Percentiles rank a stretch among this genome's conserved stretches.
These are phyloP conservation scores for Thamnaconus septentrionalis DNA, from an alignment of 2,113 vertebrate genomes.

Conservation along the genomic window DNA sequence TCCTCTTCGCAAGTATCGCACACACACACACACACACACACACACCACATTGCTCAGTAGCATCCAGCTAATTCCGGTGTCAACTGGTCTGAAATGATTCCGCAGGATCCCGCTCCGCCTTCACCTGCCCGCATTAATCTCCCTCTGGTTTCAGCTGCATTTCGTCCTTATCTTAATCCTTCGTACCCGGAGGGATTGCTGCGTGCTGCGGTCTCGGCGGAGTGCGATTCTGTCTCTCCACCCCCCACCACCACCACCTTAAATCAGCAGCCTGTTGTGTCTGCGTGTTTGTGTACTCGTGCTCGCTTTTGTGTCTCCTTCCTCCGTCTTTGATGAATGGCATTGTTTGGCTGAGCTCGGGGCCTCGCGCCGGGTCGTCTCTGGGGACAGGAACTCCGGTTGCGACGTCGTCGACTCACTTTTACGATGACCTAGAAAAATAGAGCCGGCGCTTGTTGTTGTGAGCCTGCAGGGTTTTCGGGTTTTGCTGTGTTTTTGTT, in stretches of 20 bases:
- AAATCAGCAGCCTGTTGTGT: constrained; percentile 15
- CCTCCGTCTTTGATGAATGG: constrained; percentile 20
- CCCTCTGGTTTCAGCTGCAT: background rate
- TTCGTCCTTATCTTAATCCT: constrained; percentile 28
- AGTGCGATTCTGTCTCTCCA: background rate
- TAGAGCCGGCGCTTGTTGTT: no score
- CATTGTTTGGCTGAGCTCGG: constrained; percentile 1
- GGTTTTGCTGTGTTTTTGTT: no score
- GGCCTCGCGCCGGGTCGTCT: background rate
- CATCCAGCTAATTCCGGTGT: background rate
- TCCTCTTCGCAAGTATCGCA: no score
- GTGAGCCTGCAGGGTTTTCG: no score
- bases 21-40: no score
- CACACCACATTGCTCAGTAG: background rate
- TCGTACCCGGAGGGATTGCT: constrained; percentile 17
- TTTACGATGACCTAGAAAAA: background rate
- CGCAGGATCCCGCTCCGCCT: background rate
- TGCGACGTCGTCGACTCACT: background rate
- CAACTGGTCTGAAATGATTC: constrained; percentile 10
- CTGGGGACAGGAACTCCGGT: background rate
- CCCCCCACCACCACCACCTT: background rate
- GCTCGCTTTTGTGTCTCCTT: constrained; percentile 7
- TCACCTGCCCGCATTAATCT: constrained; percentile 23
- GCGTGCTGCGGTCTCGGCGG: background rate
- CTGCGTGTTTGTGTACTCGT: background rate